Evolutionary conservation across 2,888 invertebrate genomes (phyloP).

Genomic region (Apamea monoglypha): DNA sequence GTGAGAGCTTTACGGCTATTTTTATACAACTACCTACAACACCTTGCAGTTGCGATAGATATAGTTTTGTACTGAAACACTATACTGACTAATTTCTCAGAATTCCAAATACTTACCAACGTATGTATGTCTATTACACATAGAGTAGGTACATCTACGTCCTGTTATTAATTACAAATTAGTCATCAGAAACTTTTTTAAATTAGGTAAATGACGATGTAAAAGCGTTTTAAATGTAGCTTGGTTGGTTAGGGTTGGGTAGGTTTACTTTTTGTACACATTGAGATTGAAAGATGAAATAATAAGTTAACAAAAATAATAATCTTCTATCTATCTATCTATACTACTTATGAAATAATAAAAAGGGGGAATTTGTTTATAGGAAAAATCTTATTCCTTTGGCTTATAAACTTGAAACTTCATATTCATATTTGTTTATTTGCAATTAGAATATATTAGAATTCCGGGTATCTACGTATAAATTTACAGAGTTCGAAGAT

Average conservation of each 20-base stretch:
- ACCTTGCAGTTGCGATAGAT: not conserved
- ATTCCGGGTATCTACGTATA: no score
- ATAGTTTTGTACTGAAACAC: conserved; percentile 5
- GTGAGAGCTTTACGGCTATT: conserved; percentile 59
- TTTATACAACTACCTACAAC: conserved; percentile 44
- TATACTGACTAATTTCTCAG: conserved; percentile 1
- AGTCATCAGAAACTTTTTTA: not conserved
- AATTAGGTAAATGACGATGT: not conserved
- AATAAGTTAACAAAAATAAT: not conserved
- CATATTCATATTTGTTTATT: no score
- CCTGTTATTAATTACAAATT: not conserved
- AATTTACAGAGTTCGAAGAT: no score
- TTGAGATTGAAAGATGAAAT: not conserved
- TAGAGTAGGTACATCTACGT: not conserved
- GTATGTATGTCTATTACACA: not conserved
- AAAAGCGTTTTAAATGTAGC: not conserved
- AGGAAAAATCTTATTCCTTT: no score
- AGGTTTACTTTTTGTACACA: not conserved
- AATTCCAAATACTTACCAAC: not conserved
- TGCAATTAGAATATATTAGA: no score
- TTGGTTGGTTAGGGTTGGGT: no score
- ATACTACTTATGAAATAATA: no score
- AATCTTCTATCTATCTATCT: no score
- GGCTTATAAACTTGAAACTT: no score
- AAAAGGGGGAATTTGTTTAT: no score